Conservation (phyloP, 2,888 invertebrate genomes). For the Didymodactylos carnosus region DNA sequence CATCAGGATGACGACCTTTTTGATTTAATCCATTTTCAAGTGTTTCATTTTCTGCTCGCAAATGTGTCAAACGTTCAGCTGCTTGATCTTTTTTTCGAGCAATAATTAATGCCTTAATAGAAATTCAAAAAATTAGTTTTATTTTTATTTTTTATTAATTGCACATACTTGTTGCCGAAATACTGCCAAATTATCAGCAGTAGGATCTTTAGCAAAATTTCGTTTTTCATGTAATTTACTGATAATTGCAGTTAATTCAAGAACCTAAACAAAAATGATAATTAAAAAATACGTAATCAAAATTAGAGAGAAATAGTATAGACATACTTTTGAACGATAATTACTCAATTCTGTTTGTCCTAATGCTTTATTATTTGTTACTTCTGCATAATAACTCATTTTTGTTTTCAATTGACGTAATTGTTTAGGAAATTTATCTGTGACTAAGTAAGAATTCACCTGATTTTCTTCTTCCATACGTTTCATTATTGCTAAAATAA, state of each 20-base stretch:
- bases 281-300: background rate
- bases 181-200: slow-evolving; percentile 54
- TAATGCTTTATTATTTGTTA: slow-evolving; percentile 47
- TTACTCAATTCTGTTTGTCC: slow-evolving; percentile 47
- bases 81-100: slow-evolving; percentile 56
- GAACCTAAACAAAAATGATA: background rate
- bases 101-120: slow-evolving; percentile 46
- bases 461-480: slow-evolving; percentile 55
- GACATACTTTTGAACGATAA: slow-evolving; percentile 47
- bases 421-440: slow-evolving; percentile 60
- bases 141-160: background rate
- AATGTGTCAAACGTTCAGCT: slow-evolving; percentile 49
- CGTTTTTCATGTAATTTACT: slow-evolving; percentile 52
- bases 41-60: slow-evolving; percentile 44
- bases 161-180: slow-evolving; percentile 55
- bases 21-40: slow-evolving; percentile 45
- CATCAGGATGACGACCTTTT: slow-evolving; percentile 21
- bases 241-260: slow-evolving; percentile 41
- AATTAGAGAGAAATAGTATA: slow-evolving; percentile 7
- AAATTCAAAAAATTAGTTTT: background rate
- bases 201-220: slow-evolving; percentile 45
- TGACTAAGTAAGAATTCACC: slow-evolving; percentile 52
- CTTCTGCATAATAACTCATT: slow-evolving; percentile 48
- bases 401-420: slow-evolving; percentile 45
- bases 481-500: slow-evolving; percentile 39